Evolutionary conservation across 2,888 invertebrate genomes (phyloP).

Genomic region (Megaustenia siamemsis): DNA sequence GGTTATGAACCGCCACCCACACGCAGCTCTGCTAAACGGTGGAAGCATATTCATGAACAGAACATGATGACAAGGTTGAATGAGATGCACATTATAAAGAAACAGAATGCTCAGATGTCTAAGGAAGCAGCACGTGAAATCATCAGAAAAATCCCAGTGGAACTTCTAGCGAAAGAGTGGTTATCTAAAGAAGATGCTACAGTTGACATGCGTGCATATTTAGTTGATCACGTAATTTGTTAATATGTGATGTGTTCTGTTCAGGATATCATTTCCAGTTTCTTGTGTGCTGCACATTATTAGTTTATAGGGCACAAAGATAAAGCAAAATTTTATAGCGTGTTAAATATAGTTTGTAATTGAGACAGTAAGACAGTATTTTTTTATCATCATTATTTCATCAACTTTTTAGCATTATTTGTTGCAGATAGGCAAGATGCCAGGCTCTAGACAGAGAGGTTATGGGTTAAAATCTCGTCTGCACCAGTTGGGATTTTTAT

Average conservation of each 20-base stretch:
- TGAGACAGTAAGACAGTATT: no score
- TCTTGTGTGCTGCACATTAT: no score
- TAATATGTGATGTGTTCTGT: neutral
- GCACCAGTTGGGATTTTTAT: no score
- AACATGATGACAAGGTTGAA: slow-evolving; percentile 76
- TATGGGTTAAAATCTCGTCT: no score
- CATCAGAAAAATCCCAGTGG: slow-evolving; percentile 78
- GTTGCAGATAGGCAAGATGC: no score
- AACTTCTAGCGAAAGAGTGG: slow-evolving; percentile 78
- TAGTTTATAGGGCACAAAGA: no score
- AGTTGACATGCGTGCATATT: slow-evolving; percentile 76
- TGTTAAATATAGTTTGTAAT: no score
- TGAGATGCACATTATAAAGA: slow-evolving; percentile 73
- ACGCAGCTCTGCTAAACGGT: slow-evolving; percentile 73
- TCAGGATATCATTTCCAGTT: neutral
- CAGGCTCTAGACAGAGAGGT: no score
- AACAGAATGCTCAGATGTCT: slow-evolving; percentile 68
- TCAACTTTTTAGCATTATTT: no score
- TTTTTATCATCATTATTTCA: no score
- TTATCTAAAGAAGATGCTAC: slow-evolving; percentile 74
- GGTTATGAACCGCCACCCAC: slow-evolving; percentile 66
- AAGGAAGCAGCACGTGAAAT: slow-evolving; percentile 73
- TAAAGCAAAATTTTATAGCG: no score
- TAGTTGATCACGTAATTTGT: slow-evolving; percentile 73
- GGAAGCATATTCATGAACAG: slow-evolving; percentile 77